A percentile compares a stretch with the other conserved stretches of the same genome.
Evolutionary conservation across 2,888 invertebrate genomes (phyloP).

Genomic region (Kuschelorhynchus macadamiae): DNA sequence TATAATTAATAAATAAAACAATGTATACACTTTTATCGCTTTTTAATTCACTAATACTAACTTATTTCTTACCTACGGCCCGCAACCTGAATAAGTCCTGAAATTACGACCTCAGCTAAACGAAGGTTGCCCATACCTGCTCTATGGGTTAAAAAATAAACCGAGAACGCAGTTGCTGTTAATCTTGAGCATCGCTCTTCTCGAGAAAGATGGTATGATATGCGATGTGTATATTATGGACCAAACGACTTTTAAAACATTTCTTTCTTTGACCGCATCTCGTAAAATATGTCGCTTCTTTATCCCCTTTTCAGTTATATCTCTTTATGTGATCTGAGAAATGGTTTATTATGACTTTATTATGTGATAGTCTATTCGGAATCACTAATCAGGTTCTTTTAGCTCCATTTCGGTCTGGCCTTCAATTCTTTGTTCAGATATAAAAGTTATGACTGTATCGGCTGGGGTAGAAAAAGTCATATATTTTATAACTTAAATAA

Average conservation of each 20-base stretch:
- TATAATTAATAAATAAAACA: too few species aligned
- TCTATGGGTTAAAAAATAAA: too few species aligned
- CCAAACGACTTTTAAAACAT: constrained; percentile 31
- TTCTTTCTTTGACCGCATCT: constrained; percentile 22
- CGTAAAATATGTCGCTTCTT: constrained; percentile 34
- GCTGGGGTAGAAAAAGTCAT: constrained; percentile 11
- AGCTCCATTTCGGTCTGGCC: constrained; percentile 14
- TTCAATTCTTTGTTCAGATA: constrained; percentile 8
- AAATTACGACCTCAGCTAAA: too few species aligned
- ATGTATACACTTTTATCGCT: too few species aligned
- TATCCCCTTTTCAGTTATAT: constrained; percentile 35
- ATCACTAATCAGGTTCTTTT: constrained; percentile 24
- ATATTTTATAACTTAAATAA: constrained; percentile 13
- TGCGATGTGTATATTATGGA: constrained; percentile 34
- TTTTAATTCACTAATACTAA: too few species aligned
- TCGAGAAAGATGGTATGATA: constrained; percentile 15
- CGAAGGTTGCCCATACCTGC: too few species aligned
- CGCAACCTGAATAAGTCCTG: too few species aligned
- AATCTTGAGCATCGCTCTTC: neutral
- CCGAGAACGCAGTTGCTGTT: too few species aligned
- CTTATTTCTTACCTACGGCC: too few species aligned
- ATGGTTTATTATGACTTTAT: constrained; percentile 42
- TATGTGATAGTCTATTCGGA: constrained; percentile 36
- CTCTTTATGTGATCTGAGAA: constrained; percentile 35
- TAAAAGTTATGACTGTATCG: constrained; percentile 26